phyloP scores from a whole-genome alignment of 2,797 vertebrate species.

The Kryptolebias ocellatus region DNA sequence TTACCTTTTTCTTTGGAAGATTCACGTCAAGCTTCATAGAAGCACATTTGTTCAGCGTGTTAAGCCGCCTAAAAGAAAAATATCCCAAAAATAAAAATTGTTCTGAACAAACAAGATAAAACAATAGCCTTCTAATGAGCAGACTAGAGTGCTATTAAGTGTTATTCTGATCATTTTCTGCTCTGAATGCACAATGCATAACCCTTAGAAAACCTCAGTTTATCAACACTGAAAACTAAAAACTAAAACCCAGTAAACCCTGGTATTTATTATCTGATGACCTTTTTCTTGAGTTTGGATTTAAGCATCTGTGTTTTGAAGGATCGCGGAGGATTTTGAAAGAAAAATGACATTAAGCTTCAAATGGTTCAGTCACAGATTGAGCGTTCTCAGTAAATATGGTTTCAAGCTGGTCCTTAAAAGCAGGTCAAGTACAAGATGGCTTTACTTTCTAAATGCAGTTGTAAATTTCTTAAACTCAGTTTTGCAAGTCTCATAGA shows the following conservation, averaged over 20 bases:
- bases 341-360: conserved; percentile 12
- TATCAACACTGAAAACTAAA: conserved; percentile 19
- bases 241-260: conserved; percentile 63
- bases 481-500: conserved; percentile 18
- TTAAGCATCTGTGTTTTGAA: conserved; percentile 50
- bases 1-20: conserved; percentile 98
- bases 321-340: conserved; percentile 4
- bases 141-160: conserved; percentile 28
- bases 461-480: conserved; percentile 21
- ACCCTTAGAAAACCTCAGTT: conserved; percentile 39
- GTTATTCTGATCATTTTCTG: conserved; percentile 47
- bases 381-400: conserved; percentile 3
- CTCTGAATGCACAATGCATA: conserved; percentile 35
- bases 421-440: conserved; percentile 2
- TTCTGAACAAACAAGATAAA: conserved; percentile 21
- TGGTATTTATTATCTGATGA: conserved; percentile 57
- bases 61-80: conserved; percentile 90
- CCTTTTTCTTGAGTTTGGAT: conserved; percentile 39
- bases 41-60: conserved; percentile 98
- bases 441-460: neutral
- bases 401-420: neutral
- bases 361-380: conserved; percentile 20
- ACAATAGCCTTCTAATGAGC: conserved; percentile 29
- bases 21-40: conserved; percentile 99
- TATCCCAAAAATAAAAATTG: conserved; percentile 35